These are phyloP conservation scores for Rapana venosa DNA, from an alignment of 2,888 invertebrate genomes.

Conservation along the genomic window DNA sequence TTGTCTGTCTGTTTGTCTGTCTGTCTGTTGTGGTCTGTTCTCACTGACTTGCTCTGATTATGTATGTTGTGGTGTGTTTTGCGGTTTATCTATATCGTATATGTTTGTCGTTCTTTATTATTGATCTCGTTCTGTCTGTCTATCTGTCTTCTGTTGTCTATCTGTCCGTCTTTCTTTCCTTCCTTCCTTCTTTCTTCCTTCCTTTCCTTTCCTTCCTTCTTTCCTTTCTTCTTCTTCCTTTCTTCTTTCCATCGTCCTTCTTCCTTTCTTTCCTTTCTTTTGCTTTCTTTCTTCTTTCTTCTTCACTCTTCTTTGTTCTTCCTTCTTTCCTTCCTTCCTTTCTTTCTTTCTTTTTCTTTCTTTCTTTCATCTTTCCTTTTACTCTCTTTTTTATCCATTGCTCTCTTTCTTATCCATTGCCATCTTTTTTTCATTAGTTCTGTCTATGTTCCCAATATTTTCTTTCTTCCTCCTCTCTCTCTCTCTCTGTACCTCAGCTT, in stretches of 20 bases:
- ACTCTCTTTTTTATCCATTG: constrained; percentile 2
- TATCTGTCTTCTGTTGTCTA: background rate
- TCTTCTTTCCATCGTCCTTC: too few relatives aligned
- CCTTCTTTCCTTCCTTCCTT: background rate
- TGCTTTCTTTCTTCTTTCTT: background rate
- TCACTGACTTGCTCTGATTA: too few relatives aligned
- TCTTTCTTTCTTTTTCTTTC: background rate
- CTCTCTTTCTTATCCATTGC: too few relatives aligned
- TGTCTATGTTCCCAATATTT: background rate
- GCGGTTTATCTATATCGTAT: too few relatives aligned
- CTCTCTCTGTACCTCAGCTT: too few relatives aligned
- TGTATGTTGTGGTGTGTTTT: too few relatives aligned
- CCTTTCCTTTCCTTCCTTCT: background rate
- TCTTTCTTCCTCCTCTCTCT: too few relatives aligned
- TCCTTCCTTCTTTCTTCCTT: background rate
- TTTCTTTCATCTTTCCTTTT: background rate
- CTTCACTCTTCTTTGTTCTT: too few relatives aligned
- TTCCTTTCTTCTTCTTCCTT: background rate
- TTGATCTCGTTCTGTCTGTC: background rate
- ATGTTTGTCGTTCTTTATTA: too few relatives aligned
- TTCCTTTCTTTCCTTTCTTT: background rate
- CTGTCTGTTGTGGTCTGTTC: background rate
- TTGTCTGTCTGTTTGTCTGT: background rate
- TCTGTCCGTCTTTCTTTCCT: background rate
- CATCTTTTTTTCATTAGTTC: background rate